Conservation (phyloP, 2,113 vertebrate species). For the Sander vitreus region DNA sequence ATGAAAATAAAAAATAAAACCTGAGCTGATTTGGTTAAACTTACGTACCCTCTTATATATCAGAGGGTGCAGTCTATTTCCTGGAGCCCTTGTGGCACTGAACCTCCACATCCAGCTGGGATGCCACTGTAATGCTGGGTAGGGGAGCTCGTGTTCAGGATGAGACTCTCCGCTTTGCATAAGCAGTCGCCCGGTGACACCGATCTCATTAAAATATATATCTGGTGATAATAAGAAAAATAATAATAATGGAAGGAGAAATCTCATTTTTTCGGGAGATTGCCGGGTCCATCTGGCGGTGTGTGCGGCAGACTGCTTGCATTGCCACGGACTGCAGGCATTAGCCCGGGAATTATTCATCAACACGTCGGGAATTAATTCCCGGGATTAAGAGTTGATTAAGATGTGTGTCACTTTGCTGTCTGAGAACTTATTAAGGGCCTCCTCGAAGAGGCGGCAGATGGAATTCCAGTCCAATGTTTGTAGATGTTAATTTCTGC, state of each 20-base stretch:
- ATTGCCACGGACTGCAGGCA: conserved; percentile 84
- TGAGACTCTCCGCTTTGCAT: conserved; percentile 58
- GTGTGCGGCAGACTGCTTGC: conserved; percentile 78
- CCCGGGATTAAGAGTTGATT: conserved; percentile 96
- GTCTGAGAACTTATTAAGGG: conserved; percentile 96
- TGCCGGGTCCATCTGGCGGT: conserved; percentile 82
- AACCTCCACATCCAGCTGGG: not conserved
- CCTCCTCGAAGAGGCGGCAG: conserved; percentile 90
- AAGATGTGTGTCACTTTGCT: conserved; percentile 98
- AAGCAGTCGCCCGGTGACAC: conserved; percentile 39
- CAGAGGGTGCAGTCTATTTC: not conserved
- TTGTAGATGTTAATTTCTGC: conserved; percentile 96
- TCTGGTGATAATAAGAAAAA: conserved; percentile 63
- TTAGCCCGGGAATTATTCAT: conserved; percentile 92
- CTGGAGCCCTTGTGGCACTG: not conserved
- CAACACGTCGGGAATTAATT: conserved; percentile 94
- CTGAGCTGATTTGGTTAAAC: not conserved
- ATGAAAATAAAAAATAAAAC: not conserved
- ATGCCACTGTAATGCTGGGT: not conserved
- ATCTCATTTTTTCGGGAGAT: conserved; percentile 77
- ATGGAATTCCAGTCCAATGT: conserved; percentile 94
- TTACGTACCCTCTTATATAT: too few relatives aligned
- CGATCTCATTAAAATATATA: conserved; percentile 76
- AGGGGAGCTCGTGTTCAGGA: conserved; percentile 13
- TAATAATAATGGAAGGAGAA: conserved; percentile 61